phyloP scores from a whole-genome alignment of 1,140 invertebrate species.

The Holotrichia oblita region DNA sequence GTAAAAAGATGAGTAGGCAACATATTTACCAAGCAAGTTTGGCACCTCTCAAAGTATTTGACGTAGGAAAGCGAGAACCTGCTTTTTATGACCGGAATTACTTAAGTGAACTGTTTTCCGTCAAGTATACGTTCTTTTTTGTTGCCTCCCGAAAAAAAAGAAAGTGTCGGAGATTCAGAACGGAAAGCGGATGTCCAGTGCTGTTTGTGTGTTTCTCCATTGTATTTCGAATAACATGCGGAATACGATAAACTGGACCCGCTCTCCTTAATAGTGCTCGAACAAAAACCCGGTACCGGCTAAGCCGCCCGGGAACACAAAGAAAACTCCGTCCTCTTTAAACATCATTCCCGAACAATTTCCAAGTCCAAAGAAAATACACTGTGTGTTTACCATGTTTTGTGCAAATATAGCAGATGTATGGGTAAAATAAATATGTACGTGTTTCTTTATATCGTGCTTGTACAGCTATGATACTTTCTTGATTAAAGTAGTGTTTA shows the following conservation, averaged over 20 bases:
- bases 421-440: neutral
- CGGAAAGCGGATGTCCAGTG: conserved; percentile 1
- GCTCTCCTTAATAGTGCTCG: neutral
- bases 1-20: neutral
- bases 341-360: neutral
- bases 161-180: neutral
- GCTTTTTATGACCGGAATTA: conserved; percentile 13
- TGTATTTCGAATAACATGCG: neutral
- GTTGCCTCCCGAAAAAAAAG: neutral
- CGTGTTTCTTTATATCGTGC: neutral
- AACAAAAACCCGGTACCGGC: neutral
- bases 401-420: neutral
- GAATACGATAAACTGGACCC: conserved; percentile 2
- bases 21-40: neutral
- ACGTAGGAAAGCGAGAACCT: neutral
- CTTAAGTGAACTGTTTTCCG: conserved; percentile 16
- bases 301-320: neutral
- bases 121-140: neutral
- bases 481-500: neutral
- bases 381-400: neutral
- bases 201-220: neutral
- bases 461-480: neutral
- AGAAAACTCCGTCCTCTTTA: conserved; percentile 13
- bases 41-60: neutral
- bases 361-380: neutral